Evolutionary conservation across 2,797 vertebrate species (phyloP), one percentile per base, ranked within the genome.

Genomic region (Eulemur rubriventer): DNA sequence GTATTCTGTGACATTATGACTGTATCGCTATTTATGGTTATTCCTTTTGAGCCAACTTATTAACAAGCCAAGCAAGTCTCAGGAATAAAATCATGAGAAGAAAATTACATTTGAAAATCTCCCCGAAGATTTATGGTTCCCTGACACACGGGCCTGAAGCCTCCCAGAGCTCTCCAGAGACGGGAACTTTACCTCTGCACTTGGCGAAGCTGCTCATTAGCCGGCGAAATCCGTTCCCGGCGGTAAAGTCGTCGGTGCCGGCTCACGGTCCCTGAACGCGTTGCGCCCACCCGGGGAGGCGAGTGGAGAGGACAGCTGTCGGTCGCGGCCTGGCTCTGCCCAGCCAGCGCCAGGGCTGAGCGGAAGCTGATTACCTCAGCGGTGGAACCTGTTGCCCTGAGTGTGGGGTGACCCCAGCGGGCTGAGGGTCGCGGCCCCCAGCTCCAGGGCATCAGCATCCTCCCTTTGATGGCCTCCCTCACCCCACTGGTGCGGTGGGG

Each of bases 51-150:
- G 95, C 73, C 69, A 72, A 33, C 46, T 78, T 67, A 88, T 93
- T 69, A 69, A 69, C 78, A 88, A 28, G 70, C 57, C 30, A 5
- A 61, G 63, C 14, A 0, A 41, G 28, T 84, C 84, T 85, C 50
- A 38, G 93, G 70, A 95, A 89, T 59, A 80, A 93, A 91, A 61
- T 94, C 94, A 65, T 3, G 18, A 70, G 73, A 80, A 91, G 91
- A 82, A 91, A 92, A 82, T 93, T 52, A 52, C 65, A 67, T 76
- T 43, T 16, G 46, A 33, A 88, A 48, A n/a, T 59, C 48, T 78
- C 94, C 84, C 82, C 57, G 75, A 78, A 96, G 93, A 89, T 69
- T 46, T 46, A 30, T 10, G 4, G 70, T 13, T 59, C 78, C 41
- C 92, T 59, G 90, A 76, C 93, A 61, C 1, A 4, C 0, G 14